A percentile compares a stretch with the other conserved stretches of the same genome.
phyloP scores from a whole-genome alignment of 2,797 vertebrate species.

The Malacoraja senta region DNA sequence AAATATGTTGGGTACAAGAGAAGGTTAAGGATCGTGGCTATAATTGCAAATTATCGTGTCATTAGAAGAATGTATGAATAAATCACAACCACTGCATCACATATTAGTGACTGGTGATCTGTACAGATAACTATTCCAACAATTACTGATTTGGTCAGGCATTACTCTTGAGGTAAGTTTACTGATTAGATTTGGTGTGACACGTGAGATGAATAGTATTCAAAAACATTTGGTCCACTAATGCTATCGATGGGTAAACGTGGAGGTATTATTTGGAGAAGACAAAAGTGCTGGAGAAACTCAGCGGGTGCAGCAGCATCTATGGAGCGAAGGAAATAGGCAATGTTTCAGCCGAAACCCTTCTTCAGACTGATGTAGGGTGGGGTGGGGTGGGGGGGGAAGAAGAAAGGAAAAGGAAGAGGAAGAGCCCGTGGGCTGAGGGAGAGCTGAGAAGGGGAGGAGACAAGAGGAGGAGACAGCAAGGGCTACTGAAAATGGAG shows the following conservation, averaged over 20 bases:
- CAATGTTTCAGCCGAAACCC: too few relatives aligned
- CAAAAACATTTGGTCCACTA: not conserved
- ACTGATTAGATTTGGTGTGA: not conserved
- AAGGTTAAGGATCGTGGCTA: not conserved
- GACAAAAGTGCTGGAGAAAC: too few relatives aligned
- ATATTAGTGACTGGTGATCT: not conserved
- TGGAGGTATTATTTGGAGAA: not conserved
- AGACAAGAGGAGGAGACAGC: too few relatives aligned
- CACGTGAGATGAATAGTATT: not conserved
- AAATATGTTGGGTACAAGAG: not conserved
- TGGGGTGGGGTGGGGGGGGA: too few relatives aligned
- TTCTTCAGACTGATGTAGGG: too few relatives aligned
- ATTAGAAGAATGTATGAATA: not conserved
- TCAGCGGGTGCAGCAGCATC: too few relatives aligned
- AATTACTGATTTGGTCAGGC: not conserved
- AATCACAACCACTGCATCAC: not conserved
- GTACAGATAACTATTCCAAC: not conserved
- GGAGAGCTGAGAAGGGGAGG: too few relatives aligned
- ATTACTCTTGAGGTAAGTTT: not conserved
- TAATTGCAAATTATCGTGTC: not conserved
- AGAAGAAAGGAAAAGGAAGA: too few relatives aligned
- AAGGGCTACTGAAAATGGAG: too few relatives aligned
- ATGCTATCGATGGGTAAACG: not conserved
- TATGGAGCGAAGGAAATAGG: too few relatives aligned
- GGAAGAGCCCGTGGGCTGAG: too few relatives aligned